Base-by-base conservation (phyloP, 2,113 vertebrate genomes). In the Apus apus region DNA sequence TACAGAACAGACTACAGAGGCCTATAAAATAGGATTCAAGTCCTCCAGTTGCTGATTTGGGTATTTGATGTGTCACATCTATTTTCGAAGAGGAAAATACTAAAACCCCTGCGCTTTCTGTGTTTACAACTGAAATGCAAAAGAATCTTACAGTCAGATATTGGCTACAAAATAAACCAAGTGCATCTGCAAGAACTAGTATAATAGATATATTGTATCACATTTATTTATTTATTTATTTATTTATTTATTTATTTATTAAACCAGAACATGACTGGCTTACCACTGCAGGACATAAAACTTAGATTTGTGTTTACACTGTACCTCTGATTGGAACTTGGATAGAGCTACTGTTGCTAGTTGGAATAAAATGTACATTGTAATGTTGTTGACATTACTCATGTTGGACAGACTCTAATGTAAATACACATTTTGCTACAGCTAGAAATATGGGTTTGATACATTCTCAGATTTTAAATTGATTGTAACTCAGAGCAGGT, bases 371-470 rank as follows among this genome's bases (percentile, higher is more conserved):
- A 96, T 96, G 73, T 88, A 94, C 3, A 1, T 38, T 91, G 22
- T 94, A 95, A 95, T 97, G 94, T 66, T 97, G 95, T 95, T 97
- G 96, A 98, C 85, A 96, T 96, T 96, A 96, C 95, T 97, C 90
- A 97, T 91, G 88, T 94, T 96, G 95, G 96, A 96, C 90, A 97
- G 94, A 95, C 87, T 97, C 87, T 96, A 97, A 91, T 92, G 95
- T 95, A 97, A 98, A 97, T 96, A 98, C 50, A 92, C 91, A 92
- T 96, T 97, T 97, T 96, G 92, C n/a, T 97, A 95, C 87, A 95
- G 85, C 77, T 97, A 97, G 93, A 97, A 98, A 98, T 97, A 97
- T 85, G 84, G 96, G 96, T 97, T 97, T 98, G 95, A 98, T 97
- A 97, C 93, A 97, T 94, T 97, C 80, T 90, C 80, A 96, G 87